Evolutionary conservation across 2,888 invertebrate genomes (phyloP).

Genomic region (Tineola bisselliella): DNA sequence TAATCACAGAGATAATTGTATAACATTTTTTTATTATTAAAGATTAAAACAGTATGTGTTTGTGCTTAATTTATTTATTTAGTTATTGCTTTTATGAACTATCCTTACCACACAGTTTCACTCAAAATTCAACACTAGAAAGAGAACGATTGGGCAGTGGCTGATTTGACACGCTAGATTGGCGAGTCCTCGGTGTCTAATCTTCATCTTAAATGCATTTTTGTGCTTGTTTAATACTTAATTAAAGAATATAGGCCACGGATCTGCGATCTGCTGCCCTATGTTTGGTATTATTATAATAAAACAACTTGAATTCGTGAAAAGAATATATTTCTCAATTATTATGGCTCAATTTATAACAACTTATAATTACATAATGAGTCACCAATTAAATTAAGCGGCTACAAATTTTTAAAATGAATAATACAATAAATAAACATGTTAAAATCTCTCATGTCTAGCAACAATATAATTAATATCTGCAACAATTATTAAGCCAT

Average conservation of each 20-base stretch:
- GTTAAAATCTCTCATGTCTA: conserved; percentile 51
- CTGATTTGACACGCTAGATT: too few relatives aligned
- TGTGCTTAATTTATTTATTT: background rate
- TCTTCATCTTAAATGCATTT: too few relatives aligned
- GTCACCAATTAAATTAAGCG: conserved; percentile 62
- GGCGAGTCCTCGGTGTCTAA: too few relatives aligned
- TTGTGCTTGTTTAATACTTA: too few relatives aligned
- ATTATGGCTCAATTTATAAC: conserved; percentile 69
- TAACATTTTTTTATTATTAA: conserved; percentile 13
- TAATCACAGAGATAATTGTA: too few relatives aligned
- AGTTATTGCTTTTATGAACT: too few relatives aligned
- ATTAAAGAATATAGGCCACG: too few relatives aligned
- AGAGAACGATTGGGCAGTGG: too few relatives aligned
- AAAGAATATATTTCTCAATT: conserved; percentile 67
- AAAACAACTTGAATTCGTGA: conserved; percentile 36
- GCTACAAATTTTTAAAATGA: conserved; percentile 55
- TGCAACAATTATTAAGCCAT: conserved; percentile 63
- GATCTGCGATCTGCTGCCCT: too few relatives aligned
- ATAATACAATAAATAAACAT: conserved; percentile 41
- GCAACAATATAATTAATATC: conserved; percentile 51
- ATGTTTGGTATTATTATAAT: conserved; percentile 26
- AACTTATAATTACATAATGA: conserved; percentile 65
- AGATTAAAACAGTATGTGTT: conserved; percentile 13
- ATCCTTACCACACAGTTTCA: too few relatives aligned
- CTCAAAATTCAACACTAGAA: too few relatives aligned